Evolutionary conservation across 2,113 vertebrate species (phyloP), one percentile per base, ranked within the genome.

Genomic region (Vombatus ursinus): DNA sequence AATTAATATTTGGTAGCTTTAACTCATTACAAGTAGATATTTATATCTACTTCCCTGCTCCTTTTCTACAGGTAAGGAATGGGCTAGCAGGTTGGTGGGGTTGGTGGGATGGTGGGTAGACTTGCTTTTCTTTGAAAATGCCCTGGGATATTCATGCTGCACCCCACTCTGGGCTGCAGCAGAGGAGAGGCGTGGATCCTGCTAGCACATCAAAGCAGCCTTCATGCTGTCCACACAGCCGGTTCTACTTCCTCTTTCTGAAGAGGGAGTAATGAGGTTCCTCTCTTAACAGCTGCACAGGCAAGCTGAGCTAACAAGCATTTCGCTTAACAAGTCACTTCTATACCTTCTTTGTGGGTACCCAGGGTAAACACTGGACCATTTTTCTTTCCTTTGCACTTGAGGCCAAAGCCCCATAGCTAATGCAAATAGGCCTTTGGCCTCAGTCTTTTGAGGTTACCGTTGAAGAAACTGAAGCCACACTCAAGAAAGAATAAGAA

Each of bases 61-160:
- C 49, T 2, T 14, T 93, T 94, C 47, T 48, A 10, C 50, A 84
- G 37, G n/a, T 44, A 77, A 77, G 7, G 68, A 19, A 44, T 77
- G n/a, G 68, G 37, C 37, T 44, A 77, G n/a, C 44, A 44, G 16
- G 7, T 44, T 84, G 68, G 14, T 84, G 68, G 61, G 28, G 57
- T 8, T 8, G 2, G 14, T 26, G 77, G 1, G 5, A 89, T 61
- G 22, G 91, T 93, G 95, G 50, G 47, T 12, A 4, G n/a, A 54
- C 68, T 16, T 26, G 24, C 0, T 8, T 50, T 93, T 92, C n/a
- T 90, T 91, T 92, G 25, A 95, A 97, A 91, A 95, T 28, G 90
- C n/a, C 12, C 4, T 77, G 48, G 37, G 51, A 49, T 90, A 10
- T 50, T 90, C 24, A 24, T 68, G 84, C n/a, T 16, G 31, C n/a